Base-by-base conservation (phyloP, 1,140 invertebrate species). In the Psix sp. region DNA sequence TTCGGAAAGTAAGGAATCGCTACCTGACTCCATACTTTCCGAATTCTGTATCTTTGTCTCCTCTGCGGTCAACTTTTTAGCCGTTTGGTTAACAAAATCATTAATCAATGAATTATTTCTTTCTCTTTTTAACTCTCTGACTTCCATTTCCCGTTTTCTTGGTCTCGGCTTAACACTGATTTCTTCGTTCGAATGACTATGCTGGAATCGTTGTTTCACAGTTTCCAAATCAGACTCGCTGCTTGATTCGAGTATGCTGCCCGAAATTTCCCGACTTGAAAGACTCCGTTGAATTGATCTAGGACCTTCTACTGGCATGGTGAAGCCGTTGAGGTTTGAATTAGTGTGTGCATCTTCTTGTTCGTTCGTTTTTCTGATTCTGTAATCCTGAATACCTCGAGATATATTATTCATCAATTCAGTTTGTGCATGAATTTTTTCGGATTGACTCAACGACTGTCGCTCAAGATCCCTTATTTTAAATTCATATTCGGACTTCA, bases 391-490 rank as follows among this genome's bases (percentile, higher is more conserved):
- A 29, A 83, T 76, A 4, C 72, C 77, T 14, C 40, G 67, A 0
- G 80, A 77, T 17, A 85, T 31, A 42, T 39, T 76, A 17, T 77
- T 63, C 77, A 88, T 59, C 76, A 88, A 76, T 84, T 89, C 39
- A 7, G 78, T 81, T 68, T 86, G 85, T 7, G 79, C 73, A 3
- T 52, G 72, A 5, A 86, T 52, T 48, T 83, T 79, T 46, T 75
- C 73, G 0, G 77, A 82, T 39, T 88, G 82, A 46, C 77, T 77
- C 3, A 51, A 40, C 9, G 82, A 80, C 33, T 80, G 81, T 33
- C 67, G 81, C 51, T 88, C 84, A 10, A 88, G 65, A 15, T 81
- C 67, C 0, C 72, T 77, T 3, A 88, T 81, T 66, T 86, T 87
- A 5, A 51, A 74, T 49, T 81, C 78, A 20, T 88, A 87, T 15